These are phyloP conservation scores for Scomber scombrus DNA, from an alignment of 2,113 vertebrate genomes.

Conservation along the genomic window DNA sequence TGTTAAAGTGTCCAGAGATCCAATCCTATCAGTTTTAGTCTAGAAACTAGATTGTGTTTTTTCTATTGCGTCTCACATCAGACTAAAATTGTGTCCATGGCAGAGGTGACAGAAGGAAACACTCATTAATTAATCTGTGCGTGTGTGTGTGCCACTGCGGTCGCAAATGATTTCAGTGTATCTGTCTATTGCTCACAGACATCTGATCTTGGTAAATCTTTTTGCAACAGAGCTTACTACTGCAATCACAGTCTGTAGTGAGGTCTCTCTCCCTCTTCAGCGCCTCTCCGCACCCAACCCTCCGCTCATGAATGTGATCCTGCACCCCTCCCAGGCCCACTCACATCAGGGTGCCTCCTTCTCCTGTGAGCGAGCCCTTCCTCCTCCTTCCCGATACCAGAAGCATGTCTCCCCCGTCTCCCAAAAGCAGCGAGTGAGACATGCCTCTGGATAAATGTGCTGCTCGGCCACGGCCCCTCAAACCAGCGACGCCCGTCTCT, in stretches of 20 bases:
- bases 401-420: slow-evolving; percentile 60
- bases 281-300: slow-evolving; percentile 38
- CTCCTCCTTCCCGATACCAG: slow-evolving; percentile 54
- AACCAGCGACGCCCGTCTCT: slow-evolving; percentile 93
- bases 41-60: background rate
- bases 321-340: slow-evolving; percentile 38
- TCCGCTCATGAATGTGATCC: slow-evolving; percentile 46
- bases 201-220: slow-evolving; percentile 36
- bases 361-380: slow-evolving; percentile 50
- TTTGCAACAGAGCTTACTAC: slow-evolving; percentile 38
- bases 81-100: background rate
- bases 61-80: slow-evolving; percentile 4
- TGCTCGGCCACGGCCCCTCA: slow-evolving; percentile 75
- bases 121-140: slow-evolving; percentile 31
- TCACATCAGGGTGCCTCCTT: slow-evolving; percentile 34
- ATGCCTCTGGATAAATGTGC: slow-evolving; percentile 53
- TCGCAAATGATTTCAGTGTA: slow-evolving; percentile 31
- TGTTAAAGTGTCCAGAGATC: background rate
- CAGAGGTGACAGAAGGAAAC: slow-evolving; percentile 1
- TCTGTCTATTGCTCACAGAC: slow-evolving; percentile 40
- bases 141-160: slow-evolving; percentile 29
- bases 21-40: too few species aligned
- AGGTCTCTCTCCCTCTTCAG: slow-evolving; percentile 60
- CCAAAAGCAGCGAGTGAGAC: slow-evolving; percentile 47
- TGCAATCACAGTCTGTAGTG: slow-evolving; percentile 59